Percentiles rank a stretch among this genome's conserved stretches.
Conservation (phyloP, 2,113 vertebrate species). For the Gracilinanus agilis region DNA sequence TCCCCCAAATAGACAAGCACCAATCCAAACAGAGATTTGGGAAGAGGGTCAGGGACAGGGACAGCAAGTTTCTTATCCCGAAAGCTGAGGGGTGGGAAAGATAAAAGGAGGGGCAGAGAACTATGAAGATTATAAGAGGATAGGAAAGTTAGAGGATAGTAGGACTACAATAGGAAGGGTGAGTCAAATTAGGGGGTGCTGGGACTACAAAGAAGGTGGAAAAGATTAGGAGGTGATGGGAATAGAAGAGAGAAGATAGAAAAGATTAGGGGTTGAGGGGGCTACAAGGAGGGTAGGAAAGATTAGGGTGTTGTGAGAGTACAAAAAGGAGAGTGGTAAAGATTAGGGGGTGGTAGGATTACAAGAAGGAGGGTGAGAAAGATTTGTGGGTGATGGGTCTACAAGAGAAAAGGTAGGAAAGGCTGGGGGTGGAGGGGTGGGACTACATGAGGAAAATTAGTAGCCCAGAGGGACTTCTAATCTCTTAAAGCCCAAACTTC, state of each 20-base stretch:
- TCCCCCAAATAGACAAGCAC: neutral
- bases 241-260: neutral
- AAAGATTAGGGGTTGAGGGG: too few relatives aligned
- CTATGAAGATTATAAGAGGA: too few relatives aligned
- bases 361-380: neutral
- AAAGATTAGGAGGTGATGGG: neutral
- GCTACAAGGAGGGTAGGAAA: too few relatives aligned
- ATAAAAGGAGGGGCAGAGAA: neutral
- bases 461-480: neutral
- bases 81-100: neutral
- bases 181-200: neutral
- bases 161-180: too few relatives aligned
- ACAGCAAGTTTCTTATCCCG: neutral
- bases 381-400: too few relatives aligned
- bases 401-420: too few relatives aligned
- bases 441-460: neutral
- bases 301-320: neutral
- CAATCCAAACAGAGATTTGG: neutral
- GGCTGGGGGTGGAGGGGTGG: too few relatives aligned
- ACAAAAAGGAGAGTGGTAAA: neutral
- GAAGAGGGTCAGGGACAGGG: neutral
- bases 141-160: too few relatives aligned
- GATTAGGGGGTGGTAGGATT: neutral
- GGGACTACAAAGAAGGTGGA: neutral
- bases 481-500: neutral